Evolutionary conservation across 1,140 invertebrate species (phyloP).

Genomic region (Aphaenogaster ashmeadi): DNA sequence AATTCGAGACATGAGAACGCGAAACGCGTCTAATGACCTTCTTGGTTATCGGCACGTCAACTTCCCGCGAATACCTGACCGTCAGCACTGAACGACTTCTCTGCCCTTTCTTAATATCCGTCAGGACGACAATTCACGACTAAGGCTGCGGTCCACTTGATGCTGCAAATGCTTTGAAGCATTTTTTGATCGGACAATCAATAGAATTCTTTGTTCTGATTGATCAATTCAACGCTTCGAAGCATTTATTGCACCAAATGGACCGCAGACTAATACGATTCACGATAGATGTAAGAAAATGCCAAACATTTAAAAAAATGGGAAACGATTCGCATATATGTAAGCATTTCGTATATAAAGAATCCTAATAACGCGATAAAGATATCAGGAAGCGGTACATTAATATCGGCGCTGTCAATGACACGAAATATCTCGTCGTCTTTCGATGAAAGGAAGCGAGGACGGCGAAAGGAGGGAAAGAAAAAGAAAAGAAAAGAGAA

Average conservation of each 20-base stretch:
- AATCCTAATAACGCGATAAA: neutral
- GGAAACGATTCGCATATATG: neutral
- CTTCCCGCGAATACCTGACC: neutral
- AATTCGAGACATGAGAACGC: slow-evolving; percentile 78
- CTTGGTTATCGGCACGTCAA: slow-evolving; percentile 28
- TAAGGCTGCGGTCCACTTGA: no score
- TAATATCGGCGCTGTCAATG: slow-evolving; percentile 18
- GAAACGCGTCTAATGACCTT: slow-evolving; percentile 57
- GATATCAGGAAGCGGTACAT: slow-evolving; percentile 2
- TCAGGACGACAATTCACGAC: neutral
- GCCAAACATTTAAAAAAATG: neutral
- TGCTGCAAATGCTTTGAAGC: no score
- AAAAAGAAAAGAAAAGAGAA: slow-evolving; percentile 24
- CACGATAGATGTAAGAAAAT: neutral
- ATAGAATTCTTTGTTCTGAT: no score
- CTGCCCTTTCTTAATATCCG: neutral
- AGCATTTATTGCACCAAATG: no score
- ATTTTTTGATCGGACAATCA: no score
- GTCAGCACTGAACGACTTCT: neutral
- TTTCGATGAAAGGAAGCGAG: slow-evolving; percentile 58
- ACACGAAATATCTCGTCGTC: neutral
- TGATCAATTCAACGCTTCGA: no score
- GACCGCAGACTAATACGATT: neutral
- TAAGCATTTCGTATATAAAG: neutral
- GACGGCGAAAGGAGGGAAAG: slow-evolving; percentile 27